Conservation (phyloP, 1,140 invertebrate genomes). For the Bombus pascuorum region DNA sequence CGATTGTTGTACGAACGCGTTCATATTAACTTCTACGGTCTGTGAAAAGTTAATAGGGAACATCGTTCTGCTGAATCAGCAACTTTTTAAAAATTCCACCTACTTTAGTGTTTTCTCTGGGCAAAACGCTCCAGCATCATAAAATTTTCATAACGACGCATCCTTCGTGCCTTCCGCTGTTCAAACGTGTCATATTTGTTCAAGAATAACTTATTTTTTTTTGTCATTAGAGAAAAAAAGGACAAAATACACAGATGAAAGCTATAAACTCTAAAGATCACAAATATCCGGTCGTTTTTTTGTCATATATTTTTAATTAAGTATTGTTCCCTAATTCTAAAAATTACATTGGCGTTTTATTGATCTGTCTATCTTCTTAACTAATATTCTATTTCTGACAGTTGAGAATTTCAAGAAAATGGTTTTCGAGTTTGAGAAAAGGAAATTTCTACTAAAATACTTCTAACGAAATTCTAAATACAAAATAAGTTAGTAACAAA, state of each 20-base stretch:
- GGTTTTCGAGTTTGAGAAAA: no score
- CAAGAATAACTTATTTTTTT: neutral
- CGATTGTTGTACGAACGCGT: neutral
- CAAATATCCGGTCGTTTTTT: no score
- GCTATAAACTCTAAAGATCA: neutral
- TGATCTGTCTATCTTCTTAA: no score
- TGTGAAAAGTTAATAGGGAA: neutral
- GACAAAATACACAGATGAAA: neutral
- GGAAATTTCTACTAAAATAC: no score
- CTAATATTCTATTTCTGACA: no score
- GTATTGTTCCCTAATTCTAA: no score
- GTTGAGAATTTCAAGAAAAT: no score
- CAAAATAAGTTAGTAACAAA: no score
- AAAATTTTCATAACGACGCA: neutral
- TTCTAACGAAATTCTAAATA: no score
- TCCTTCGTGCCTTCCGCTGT: neutral
- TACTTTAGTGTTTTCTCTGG: neutral
- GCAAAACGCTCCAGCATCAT: neutral
- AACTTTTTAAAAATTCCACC: neutral
- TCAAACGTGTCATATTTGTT: neutral
- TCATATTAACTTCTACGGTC: no score
- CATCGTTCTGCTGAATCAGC: neutral
- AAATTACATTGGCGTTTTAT: no score
- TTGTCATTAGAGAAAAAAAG: neutral
- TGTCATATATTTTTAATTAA: no score